Conservation (phyloP, 2,113 vertebrate genomes). For the Colius striatus region DNA sequence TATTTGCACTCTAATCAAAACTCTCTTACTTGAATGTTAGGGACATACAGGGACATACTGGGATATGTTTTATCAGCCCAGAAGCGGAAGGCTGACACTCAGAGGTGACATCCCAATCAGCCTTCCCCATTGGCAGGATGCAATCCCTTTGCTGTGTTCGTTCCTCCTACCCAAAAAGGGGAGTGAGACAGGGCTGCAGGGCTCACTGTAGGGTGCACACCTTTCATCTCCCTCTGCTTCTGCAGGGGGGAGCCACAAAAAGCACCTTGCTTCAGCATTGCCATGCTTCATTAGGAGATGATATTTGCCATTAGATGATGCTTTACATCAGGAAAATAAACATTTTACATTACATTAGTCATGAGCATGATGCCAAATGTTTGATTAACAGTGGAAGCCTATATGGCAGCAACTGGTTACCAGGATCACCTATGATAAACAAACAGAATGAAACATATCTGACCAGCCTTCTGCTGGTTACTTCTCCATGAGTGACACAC, state of each 20-base stretch:
- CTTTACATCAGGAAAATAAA: constrained; percentile 38
- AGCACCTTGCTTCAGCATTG: neutral
- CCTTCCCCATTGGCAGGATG: neutral
- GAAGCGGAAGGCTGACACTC: neutral
- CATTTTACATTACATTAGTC: constrained; percentile 13
- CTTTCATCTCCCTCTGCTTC: neutral
- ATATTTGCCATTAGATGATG: neutral
- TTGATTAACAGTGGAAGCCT: constrained; percentile 25
- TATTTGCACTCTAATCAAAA: neutral
- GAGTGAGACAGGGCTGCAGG: neutral
- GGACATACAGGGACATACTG: neutral
- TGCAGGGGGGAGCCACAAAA: neutral
- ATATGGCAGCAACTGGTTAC: constrained; percentile 22
- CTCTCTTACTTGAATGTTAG: neutral
- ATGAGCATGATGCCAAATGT: neutral
- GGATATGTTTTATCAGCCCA: neutral
- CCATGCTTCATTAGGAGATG: neutral
- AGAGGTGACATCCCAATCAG: neutral
- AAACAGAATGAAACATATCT: constrained; percentile 41
- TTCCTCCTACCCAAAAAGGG: fast-evolving
- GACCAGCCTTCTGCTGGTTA: constrained; percentile 19
- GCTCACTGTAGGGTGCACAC: neutral
- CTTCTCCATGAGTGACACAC: neutral
- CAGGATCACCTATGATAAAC: neutral
- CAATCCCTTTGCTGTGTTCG: neutral